These are phyloP conservation scores for Dynastes grantii DNA, from an alignment of 2,888 invertebrate genomes.

Conservation along the genomic window DNA sequence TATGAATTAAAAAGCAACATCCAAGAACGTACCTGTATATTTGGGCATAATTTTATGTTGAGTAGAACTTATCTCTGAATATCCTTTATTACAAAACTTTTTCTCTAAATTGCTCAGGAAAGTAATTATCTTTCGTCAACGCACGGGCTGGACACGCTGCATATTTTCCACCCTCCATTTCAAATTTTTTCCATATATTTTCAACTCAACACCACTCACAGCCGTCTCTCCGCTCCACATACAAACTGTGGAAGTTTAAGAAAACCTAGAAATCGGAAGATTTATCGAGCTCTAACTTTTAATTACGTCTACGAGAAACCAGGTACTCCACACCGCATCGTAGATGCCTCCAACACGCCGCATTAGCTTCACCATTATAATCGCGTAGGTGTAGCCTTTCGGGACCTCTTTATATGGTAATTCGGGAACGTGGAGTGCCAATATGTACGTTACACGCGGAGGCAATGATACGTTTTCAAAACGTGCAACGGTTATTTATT, in stretches of 20 bases:
- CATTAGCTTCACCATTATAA: not conserved
- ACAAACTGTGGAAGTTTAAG: not conserved
- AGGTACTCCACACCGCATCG: not conserved
- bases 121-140: too few relatives aligned
- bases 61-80: too few relatives aligned
- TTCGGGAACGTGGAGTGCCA: not conserved
- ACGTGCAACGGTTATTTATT: slow-evolving; percentile 40
- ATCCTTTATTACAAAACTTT: too few relatives aligned
- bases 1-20: too few relatives aligned
- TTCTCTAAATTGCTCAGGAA: too few relatives aligned
- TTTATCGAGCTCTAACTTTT: slow-evolving; percentile 18
- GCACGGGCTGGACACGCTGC: too few relatives aligned
- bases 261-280: slow-evolving; percentile 53
- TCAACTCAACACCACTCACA: not conserved
- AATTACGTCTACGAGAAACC: slow-evolving; percentile 17
- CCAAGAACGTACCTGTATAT: too few relatives aligned
- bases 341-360: not conserved
- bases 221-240: not conserved
- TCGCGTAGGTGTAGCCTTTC: slow-evolving; percentile 8
- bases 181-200: not conserved
- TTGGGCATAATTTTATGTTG: too few relatives aligned
- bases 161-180: too few relatives aligned
- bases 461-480: slow-evolving; percentile 36
- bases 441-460: not conserved
- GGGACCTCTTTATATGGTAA: slow-evolving; percentile 25